Base-by-base conservation (phyloP, 2,888 invertebrate genomes). In the Azorinus chamasolen region DNA sequence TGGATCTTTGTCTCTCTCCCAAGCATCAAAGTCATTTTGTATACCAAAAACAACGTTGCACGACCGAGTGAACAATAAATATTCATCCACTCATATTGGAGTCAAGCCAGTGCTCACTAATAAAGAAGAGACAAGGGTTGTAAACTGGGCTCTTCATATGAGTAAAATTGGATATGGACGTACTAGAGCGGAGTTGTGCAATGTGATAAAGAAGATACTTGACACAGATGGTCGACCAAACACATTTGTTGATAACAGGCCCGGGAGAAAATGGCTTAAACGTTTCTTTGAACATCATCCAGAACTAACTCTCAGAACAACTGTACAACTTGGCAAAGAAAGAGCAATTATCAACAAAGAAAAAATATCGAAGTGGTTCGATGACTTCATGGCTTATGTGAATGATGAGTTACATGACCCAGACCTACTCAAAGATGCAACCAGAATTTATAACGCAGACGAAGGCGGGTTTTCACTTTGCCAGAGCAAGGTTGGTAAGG, bases 381-480 rank as follows among this genome's bases (percentile, higher is more conserved):
- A 6, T 6, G 24, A 51, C 3, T 20, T 22, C 5, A 4, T 12
- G 5, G 24, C 3, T 3, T 51, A 12, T 20, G 5, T 51, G 22
- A 6, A 4, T 6, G 22, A 51, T 24, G 51, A 22, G 22, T 4
- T 51, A 6, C 5, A 51, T 6, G 51, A 51, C 24, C 51, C 51
- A 22, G 20, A 20, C 51, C 3, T 51, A 3, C 8, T 51, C 14
- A 6, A 3, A 24, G 58, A 78, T 37, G 59, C 73, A 1, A 37
- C 51, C 5, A 24, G 74, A 10, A 20, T 57, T n/a, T 79, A 51
- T 27, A 78, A 66, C 20, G 54, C 45, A 0, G 79, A 79, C 22
- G 66, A 79, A 32, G 22, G 18, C 4, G 64, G 74, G 0, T 79
- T 79, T 46, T 63, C 79, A 12, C 62, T 79, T 1, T 70, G 65